Conservation (phyloP, 1,140 invertebrate species). For the Heliconius hewitsoni region DNA sequence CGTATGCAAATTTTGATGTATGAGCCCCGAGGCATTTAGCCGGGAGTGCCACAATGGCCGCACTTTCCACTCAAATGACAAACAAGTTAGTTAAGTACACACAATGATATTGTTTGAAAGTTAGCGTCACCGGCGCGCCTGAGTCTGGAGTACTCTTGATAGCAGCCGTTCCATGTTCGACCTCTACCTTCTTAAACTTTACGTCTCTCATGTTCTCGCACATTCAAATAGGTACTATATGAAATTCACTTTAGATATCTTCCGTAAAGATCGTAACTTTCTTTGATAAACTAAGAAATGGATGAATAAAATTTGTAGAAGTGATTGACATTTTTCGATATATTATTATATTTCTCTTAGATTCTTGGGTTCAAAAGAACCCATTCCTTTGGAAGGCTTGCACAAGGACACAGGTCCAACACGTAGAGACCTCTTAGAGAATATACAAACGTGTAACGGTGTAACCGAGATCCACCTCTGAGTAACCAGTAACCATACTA, state of each 20-base stretch:
- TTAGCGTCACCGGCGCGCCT: slow-evolving; percentile 39
- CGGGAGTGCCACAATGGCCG: slow-evolving; percentile 24
- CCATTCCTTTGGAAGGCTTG: too few relatives aligned
- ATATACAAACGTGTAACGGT: too few relatives aligned
- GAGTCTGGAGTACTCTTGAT: slow-evolving; percentile 54
- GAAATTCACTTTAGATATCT: background rate
- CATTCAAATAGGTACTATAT: background rate
- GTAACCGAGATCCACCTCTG: too few relatives aligned
- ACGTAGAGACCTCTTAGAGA: too few relatives aligned
- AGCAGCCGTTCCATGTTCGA: slow-evolving; percentile 51
- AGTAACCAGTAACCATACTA: too few relatives aligned
- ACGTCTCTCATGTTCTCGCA: background rate
- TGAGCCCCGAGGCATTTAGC: slow-evolving; percentile 22
- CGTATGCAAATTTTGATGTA: slow-evolving; percentile 28
- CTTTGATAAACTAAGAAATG: too few relatives aligned
- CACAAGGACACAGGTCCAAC: too few relatives aligned
- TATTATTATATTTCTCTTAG: too few relatives aligned
- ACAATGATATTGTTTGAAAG: slow-evolving; percentile 60
- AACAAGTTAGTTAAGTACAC: slow-evolving; percentile 60
- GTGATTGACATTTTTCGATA: too few relatives aligned
- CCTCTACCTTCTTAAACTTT: slow-evolving; percentile 48
- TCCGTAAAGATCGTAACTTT: too few relatives aligned
- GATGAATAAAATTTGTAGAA: too few relatives aligned
- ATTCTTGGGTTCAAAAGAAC: too few relatives aligned
- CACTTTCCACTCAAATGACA: slow-evolving; percentile 44